Conservation (phyloP, 2,888 invertebrate genomes). For the Apeira syringaria region DNA sequence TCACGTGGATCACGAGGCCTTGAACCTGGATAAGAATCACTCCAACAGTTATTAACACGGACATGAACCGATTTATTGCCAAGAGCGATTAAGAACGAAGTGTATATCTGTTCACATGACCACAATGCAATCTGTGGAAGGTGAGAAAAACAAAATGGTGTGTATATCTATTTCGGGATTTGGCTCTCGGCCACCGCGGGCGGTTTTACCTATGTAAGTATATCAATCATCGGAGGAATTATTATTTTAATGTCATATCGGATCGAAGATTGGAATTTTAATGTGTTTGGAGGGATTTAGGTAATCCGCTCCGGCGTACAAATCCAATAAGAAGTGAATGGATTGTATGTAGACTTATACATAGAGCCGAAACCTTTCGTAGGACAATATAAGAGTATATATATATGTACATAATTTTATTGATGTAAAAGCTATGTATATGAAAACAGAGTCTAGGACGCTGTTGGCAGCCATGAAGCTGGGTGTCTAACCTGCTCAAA, state of each 20-base stretch:
- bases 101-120: constrained; percentile 54
- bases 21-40: constrained; percentile 15
- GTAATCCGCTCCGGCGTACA: constrained; percentile 3
- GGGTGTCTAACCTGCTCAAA: no score
- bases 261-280: constrained; percentile 40
- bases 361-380: constrained; percentile 3
- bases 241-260: constrained; percentile 49
- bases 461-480: no score
- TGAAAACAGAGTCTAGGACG: no score
- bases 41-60: constrained; percentile 28
- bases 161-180: constrained; percentile 60
- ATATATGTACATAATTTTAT: no score
- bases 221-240: constrained; percentile 53
- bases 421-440: no score
- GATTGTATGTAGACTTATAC: constrained; percentile 4
- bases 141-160: constrained; percentile 64
- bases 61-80: constrained; percentile 31
- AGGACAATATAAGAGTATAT: no score
- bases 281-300: constrained; percentile 22
- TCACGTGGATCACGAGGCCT: constrained; percentile 9
- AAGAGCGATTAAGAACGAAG: constrained; percentile 1
- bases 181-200: constrained; percentile 64
- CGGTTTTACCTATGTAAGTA: constrained; percentile 65
- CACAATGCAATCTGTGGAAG: constrained; percentile 63
- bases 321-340: constrained; percentile 6